Evolutionary conservation across 2,113 vertebrate genomes (phyloP).

Genomic region (Turdus rufiventris): DNA sequence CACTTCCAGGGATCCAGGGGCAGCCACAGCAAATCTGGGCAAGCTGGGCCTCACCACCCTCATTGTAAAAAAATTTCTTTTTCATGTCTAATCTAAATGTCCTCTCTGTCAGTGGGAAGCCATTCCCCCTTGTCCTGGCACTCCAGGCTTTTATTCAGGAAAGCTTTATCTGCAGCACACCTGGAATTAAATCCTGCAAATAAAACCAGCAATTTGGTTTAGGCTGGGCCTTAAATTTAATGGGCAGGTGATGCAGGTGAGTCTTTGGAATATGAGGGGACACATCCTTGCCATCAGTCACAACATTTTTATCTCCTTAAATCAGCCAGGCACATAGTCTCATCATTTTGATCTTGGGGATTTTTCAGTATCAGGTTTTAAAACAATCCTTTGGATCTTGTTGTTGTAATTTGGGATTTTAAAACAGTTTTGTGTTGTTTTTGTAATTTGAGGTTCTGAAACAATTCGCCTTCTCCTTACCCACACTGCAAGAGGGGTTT

Average conservation of each 20-base stretch:
- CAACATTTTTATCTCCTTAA: rapidly evolving
- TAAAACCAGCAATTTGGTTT: neutral
- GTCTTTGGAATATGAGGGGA: rapidly evolving
- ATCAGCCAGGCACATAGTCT: neutral
- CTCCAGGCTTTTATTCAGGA: neutral
- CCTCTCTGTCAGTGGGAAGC: neutral
- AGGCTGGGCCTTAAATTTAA: neutral
- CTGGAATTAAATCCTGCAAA: neutral
- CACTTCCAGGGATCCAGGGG: neutral
- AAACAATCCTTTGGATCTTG: neutral
- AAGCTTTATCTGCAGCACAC: neutral
- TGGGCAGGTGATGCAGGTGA: too few species aligned
- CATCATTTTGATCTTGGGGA: rapidly evolving
- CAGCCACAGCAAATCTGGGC: neutral
- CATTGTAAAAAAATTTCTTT: neutral
- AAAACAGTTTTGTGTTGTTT: neutral
- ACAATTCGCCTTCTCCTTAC: rapidly evolving
- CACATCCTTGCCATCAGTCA: neutral
- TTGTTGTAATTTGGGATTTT: neutral
- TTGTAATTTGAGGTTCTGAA: neutral
- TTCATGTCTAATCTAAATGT: neutral
- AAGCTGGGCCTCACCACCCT: neutral
- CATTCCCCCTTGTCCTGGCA: neutral
- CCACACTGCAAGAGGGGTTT: neutral
- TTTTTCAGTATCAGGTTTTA: neutral